phyloP scores from a whole-genome alignment of 2,888 invertebrate genomes.

The Dryomyza anilis region DNA sequence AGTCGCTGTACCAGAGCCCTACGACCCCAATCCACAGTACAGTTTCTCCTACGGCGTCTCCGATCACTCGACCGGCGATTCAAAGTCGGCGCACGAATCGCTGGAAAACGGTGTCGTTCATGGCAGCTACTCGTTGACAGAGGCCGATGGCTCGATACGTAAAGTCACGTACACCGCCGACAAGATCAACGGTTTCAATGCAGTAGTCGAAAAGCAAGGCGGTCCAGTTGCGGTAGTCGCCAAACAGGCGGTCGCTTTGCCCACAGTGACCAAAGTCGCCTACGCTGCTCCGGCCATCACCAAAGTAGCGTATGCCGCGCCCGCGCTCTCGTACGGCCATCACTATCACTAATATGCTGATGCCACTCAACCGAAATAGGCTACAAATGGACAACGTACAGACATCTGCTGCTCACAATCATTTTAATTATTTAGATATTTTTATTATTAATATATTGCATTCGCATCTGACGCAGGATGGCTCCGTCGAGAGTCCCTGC shows the following conservation, averaged over 20 bases:
- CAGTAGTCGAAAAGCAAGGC: slow-evolving; percentile 66
- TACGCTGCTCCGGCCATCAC: slow-evolving; percentile 46
- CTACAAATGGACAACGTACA: not conserved
- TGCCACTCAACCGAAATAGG: too few species aligned
- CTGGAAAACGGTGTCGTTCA: slow-evolving; percentile 70
- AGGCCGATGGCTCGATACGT: slow-evolving; percentile 69
- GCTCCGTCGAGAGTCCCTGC: too few species aligned
- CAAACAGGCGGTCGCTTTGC: slow-evolving; percentile 41
- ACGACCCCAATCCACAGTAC: slow-evolving; percentile 63
- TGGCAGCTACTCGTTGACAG: slow-evolving; percentile 68
- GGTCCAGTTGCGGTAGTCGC: slow-evolving; percentile 40
- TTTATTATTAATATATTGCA: slow-evolving; percentile 16
- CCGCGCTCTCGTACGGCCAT: slow-evolving; percentile 42
- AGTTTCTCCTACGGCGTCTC: slow-evolving; percentile 66
- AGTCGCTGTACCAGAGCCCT: slow-evolving; percentile 55
- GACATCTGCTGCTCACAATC: slow-evolving; percentile 6
- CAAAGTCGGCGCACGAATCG: slow-evolving; percentile 63
- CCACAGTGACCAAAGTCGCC: slow-evolving; percentile 48
- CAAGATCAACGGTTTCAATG: slow-evolving; percentile 71
- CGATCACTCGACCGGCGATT: slow-evolving; percentile 69
- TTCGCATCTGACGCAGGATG: not conserved
- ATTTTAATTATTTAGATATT: not conserved
- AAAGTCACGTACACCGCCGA: slow-evolving; percentile 71
- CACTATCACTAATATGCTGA: slow-evolving; percentile 22
- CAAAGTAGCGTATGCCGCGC: slow-evolving; percentile 46